Evolutionary conservation across 2,888 invertebrate genomes (phyloP).

Genomic region (Sarcophaga variegata): DNA sequence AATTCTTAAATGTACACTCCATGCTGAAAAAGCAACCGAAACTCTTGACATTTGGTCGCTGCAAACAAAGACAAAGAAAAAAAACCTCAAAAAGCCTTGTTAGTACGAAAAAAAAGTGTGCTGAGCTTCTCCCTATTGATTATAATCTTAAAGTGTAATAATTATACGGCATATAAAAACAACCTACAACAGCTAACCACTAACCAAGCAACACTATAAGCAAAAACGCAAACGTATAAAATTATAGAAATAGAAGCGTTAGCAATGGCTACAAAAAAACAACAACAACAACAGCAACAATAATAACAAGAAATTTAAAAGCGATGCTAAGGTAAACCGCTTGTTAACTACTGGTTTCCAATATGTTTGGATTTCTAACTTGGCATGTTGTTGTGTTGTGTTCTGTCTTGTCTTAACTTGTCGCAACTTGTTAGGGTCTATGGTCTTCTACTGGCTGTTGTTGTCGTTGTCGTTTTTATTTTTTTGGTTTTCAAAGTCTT

Average conservation of each 20-base stretch:
- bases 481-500: slow-evolving; percentile 10
- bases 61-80: background rate
- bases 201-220: slow-evolving; percentile 20
- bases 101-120: slow-evolving; percentile 53
- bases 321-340: slow-evolving; percentile 59
- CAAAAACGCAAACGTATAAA: background rate
- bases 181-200: slow-evolving; percentile 30
- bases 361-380: slow-evolving; percentile 34
- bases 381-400: slow-evolving; percentile 26
- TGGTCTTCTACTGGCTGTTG: background rate
- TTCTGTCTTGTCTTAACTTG: background rate
- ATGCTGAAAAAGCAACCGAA: background rate
- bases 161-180: slow-evolving; percentile 55
- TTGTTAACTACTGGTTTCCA: slow-evolving; percentile 57
- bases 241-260: background rate
- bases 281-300: background rate
- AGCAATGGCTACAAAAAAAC: background rate
- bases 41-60: slow-evolving; percentile 30
- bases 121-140: slow-evolving; percentile 56
- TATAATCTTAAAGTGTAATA: slow-evolving; percentile 65
- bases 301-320: slow-evolving; percentile 32
- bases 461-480: background rate
- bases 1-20: background rate
- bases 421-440: background rate
- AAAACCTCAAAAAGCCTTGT: background rate